Base-by-base conservation (phyloP, 2,797 vertebrate genomes). In the Ispidina lecontei region DNA sequence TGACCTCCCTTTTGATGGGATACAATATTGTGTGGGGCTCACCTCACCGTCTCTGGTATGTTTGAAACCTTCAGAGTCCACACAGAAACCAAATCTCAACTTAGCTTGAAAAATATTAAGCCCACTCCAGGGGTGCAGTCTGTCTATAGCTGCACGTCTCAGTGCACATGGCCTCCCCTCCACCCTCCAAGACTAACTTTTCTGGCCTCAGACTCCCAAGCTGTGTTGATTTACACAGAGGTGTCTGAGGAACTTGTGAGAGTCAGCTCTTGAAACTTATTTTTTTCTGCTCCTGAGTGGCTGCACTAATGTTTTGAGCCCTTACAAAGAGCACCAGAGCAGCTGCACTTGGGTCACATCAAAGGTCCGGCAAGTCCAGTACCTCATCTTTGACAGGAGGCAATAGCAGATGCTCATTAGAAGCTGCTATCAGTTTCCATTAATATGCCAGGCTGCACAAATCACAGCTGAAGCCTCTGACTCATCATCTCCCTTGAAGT, bases 371-470 rank as follows among this genome's bases (percentile, higher is more conserved):
- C 33, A 70, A 93, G 87, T 80, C 72, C 78, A 43, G 51, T 83
- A 90, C 33, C 65, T 65, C 49, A 58, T 89, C 62, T 74, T 83
- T 79, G 89, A 65, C 87, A 95, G 87, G 58, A 96, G 87, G 81
- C 62, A 84, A 89, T 46, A 80, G 65, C 95, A 95, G 93, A 95
- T 95, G 93, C 75, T 95, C 89, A 89, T 91, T 96, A 93, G 77
- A 89, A 93, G 81, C 89, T 69, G 62, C 81, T 95, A 95, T 96
- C 94, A 71, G 75, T 90, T 95, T 93, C 90, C 87, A 94, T 95
- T 95, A 91, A 85, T 91, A 91, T 87, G 84, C 93, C 90, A 91
- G 84, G 81, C 94, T 95, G 90, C 94, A 95, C 92, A 96, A 89
- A 95, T 84, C 94, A 91, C 90, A 91, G 81, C 89, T 84, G 93